Conservation (phyloP, 2,888 invertebrate genomes). For the Hofmannophila pseudospretella region DNA sequence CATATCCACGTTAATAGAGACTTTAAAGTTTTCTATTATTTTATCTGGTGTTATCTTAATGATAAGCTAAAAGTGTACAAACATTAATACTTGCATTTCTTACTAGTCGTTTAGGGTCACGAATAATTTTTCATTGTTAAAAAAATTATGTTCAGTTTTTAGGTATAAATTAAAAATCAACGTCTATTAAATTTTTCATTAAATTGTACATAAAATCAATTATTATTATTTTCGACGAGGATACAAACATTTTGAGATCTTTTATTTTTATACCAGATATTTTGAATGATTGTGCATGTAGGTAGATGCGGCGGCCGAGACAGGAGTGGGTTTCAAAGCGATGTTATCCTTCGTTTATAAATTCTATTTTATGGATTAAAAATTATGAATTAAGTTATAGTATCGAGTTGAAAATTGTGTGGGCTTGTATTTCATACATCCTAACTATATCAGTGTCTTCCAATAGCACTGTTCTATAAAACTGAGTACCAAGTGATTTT, state of each 20-base stretch:
- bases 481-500: slow-evolving; percentile 31
- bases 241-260: slow-evolving; percentile 50
- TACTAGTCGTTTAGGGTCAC: slow-evolving; percentile 74
- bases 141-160: slow-evolving; percentile 29
- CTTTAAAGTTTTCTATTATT: slow-evolving; percentile 55
- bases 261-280: slow-evolving; percentile 73
- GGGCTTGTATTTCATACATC: slow-evolving; percentile 1
- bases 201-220: slow-evolving; percentile 45
- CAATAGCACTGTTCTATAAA: slow-evolving; percentile 55
- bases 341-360: slow-evolving; percentile 21
- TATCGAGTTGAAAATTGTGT: background rate
- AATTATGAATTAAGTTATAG: slow-evolving; percentile 4
- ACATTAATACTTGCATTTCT: slow-evolving; percentile 70
- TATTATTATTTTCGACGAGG: slow-evolving; percentile 44
- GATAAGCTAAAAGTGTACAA: slow-evolving; percentile 73
- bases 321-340: slow-evolving; percentile 35
- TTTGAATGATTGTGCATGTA: slow-evolving; percentile 55
- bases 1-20: slow-evolving; percentile 66
- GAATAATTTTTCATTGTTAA: slow-evolving; percentile 38
- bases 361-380: slow-evolving; percentile 13
- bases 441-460: slow-evolving; percentile 57
- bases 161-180: slow-evolving; percentile 22
- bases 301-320: slow-evolving; percentile 33
- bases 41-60: slow-evolving; percentile 74
- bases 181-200: slow-evolving; percentile 22